Conservation (phyloP, 2,113 vertebrate genomes). For the Mesembrinibis cayennensis region DNA sequence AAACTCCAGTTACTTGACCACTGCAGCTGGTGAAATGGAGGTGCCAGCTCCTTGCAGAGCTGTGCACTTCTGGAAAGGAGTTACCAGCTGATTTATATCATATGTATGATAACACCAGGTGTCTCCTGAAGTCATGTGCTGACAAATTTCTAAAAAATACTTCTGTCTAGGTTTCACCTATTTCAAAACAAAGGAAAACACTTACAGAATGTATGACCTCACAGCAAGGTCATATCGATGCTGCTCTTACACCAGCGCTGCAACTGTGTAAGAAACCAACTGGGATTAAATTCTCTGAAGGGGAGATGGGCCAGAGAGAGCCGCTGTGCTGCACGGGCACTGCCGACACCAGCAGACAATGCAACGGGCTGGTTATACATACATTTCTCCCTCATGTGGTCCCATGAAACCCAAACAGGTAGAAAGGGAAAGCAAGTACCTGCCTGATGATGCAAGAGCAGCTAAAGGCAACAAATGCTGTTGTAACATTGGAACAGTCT, state of each 20-base stretch:
- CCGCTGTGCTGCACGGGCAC: accelerated
- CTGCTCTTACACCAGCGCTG: not conserved
- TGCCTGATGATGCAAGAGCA: not conserved
- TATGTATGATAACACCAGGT: not conserved
- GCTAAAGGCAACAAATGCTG: not conserved
- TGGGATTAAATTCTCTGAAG: not conserved
- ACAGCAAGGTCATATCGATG: not conserved
- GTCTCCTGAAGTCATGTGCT: not conserved
- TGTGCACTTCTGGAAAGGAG: not conserved
- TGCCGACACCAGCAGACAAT: not conserved
- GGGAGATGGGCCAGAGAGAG: not conserved
- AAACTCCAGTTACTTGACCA: not conserved
- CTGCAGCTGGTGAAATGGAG: not conserved
- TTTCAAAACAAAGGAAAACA: not conserved
- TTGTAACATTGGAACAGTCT: not conserved
- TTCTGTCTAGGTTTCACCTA: not conserved
- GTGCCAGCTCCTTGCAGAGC: not conserved
- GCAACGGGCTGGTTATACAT: not conserved
- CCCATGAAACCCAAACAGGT: not conserved
- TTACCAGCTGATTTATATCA: not conserved
- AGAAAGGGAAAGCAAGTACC: not conserved
- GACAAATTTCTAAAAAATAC: not conserved
- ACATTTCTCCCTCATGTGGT: not conserved
- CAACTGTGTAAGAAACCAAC: not conserved
- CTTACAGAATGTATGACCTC: not conserved